Evolutionary conservation across 2,113 vertebrate species (phyloP), one percentile per base, ranked within the genome.

Genomic region (Lathamus discolor): DNA sequence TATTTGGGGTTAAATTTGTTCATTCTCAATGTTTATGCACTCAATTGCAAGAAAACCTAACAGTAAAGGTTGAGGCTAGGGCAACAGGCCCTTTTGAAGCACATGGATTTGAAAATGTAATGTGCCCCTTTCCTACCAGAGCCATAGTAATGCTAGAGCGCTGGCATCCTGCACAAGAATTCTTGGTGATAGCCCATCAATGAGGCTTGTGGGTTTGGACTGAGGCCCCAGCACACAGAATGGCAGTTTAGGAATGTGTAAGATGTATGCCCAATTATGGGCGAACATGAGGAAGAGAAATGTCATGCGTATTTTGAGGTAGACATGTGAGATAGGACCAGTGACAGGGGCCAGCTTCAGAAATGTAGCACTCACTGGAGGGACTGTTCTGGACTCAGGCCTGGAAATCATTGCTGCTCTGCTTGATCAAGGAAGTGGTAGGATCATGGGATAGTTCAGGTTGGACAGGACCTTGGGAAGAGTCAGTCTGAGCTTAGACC

Each of bases 161-260:
- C 66, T 70, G 67, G 15, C 17, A 24, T 44, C 11, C 54, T 43
- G 23, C 25, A 18, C 0, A 6, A 52, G 28, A 16, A 15, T 54
- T 85, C 57, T 37, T 63, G 20, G 33, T 59, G 48, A 73, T 7
- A 23, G 11, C 33, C 0, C 12, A 37, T 11, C 54, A 55, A 7
- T 17, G 24, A 46, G 29, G 63, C 10, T 15, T 48, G 25, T 0
- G 0, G 17, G 7, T 2, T 54, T 7, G 18, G 31, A 29, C 22
- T 0, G 8, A 19, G 22, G 43, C 2, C 18, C 14, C 35, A 66
- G 39, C 2, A 2, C 6, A 9, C 0, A 10, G 4, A 13, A 4
- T 41, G 39, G 7, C 28, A 16, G 24, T 61, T 43, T 33, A 61
- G 25, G 22, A 44, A 43, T 0, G 0, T 9, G 2, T 27, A 25